Percentiles rank a stretch among this genome's conserved stretches.
phyloP scores from a whole-genome alignment of 1,140 invertebrate species.

The Samia ricini region DNA sequence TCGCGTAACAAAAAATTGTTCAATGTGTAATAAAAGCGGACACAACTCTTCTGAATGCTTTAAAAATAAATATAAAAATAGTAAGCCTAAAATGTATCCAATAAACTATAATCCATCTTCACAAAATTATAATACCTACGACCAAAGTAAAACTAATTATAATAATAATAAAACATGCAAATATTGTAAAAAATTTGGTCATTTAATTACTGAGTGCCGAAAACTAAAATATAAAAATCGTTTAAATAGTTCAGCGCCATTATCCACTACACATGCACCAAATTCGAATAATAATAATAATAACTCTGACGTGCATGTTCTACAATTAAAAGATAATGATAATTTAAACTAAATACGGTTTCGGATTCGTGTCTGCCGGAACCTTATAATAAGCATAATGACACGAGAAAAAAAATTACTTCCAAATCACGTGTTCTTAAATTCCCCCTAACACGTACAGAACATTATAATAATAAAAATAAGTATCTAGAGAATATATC shows the following conservation, averaged over 20 bases:
- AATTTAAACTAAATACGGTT: constrained; percentile 26
- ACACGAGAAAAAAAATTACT: constrained; percentile 3
- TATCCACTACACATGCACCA: not conserved
- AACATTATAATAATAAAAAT: not conserved
- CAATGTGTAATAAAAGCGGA: constrained; percentile 12
- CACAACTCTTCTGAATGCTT: constrained; percentile 13
- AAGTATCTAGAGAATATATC: not conserved
- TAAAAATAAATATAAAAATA: constrained; percentile 8
- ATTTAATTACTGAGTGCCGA: constrained; percentile 24
- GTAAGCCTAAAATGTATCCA: not conserved
- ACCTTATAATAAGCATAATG: constrained; percentile 7
- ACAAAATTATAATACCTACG: not conserved
- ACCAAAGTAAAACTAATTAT: not conserved
- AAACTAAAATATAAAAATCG: constrained; percentile 24
- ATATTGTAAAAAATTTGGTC: constrained; percentile 28
- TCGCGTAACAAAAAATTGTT: constrained; percentile 2
- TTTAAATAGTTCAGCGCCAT: not conserved
- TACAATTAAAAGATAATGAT: constrained; percentile 1
- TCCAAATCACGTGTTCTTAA: not conserved
- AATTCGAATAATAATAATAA: not conserved
- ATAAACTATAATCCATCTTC: not conserved
- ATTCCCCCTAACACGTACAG: not conserved
- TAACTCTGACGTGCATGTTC: too few species aligned
- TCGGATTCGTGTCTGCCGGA: constrained; percentile 21
- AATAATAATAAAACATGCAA: constrained; percentile 13